Evolutionary conservation across 2,888 invertebrate genomes (phyloP).

Genomic region (Brachyopa scutellaris): DNA sequence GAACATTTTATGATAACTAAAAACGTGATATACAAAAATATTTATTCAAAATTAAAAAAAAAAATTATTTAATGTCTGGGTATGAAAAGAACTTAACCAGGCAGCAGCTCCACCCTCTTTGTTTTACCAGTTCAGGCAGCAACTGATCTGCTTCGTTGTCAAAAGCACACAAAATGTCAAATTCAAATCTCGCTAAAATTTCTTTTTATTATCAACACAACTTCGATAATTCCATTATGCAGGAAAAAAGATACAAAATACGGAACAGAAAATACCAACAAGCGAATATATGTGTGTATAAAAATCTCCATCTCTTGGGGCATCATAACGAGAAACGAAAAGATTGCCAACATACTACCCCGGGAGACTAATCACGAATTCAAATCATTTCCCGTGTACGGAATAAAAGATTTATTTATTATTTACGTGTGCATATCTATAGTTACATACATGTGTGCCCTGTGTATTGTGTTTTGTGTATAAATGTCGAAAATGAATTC

Average conservation of each 20-base stretch:
- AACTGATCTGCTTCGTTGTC: background rate
- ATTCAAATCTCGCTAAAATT: background rate
- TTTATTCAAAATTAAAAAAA: too few relatives aligned
- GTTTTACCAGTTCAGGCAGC: too few relatives aligned
- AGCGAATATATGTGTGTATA: too few relatives aligned
- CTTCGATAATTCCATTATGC: background rate
- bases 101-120: too few relatives aligned
- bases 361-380: conserved; percentile 54
- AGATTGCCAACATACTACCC: background rate
- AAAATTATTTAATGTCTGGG: too few relatives aligned
- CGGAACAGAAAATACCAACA: too few relatives aligned
- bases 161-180: background rate
- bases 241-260: too few relatives aligned
- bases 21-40: too few relatives aligned
- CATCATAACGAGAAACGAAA: background rate
- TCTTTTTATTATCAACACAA: background rate
- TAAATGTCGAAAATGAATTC: conserved; percentile 47
- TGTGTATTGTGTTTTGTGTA: too few relatives aligned
- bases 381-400: conserved; percentile 50
- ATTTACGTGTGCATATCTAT: conserved; percentile 20
- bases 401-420: conserved; percentile 47
- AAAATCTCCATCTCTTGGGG: too few relatives aligned
- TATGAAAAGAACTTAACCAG: too few relatives aligned
- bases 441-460: background rate
- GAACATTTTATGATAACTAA: too few relatives aligned